Conservation (phyloP, 2,797 vertebrate species). For the Leuciscus waleckii region DNA sequence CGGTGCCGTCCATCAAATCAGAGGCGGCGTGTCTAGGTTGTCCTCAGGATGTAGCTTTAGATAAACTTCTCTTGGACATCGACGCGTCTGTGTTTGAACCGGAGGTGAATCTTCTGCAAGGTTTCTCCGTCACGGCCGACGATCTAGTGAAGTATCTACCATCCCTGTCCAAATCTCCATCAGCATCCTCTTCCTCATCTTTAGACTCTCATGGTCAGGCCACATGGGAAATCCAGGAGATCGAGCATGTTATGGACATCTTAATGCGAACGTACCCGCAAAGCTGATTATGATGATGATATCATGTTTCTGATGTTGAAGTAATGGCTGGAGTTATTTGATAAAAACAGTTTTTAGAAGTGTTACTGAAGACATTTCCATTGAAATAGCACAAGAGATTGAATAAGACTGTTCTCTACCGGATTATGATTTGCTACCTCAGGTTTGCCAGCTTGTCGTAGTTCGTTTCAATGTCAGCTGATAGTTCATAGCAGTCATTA, state of each 20-base stretch:
- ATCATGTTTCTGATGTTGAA: background rate
- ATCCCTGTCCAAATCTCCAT: conserved; percentile 64
- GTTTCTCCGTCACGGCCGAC: conserved; percentile 36
- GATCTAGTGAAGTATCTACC: conserved; percentile 71
- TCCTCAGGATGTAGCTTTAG: conserved; percentile 75
- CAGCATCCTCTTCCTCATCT: conserved; percentile 60
- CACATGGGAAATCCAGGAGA: conserved; percentile 77
- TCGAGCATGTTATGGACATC: conserved; percentile 84
- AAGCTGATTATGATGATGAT: conserved; percentile 4
- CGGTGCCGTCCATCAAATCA: conserved; percentile 64
- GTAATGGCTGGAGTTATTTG: background rate
- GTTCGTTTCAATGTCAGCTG: background rate
- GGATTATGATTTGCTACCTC: background rate
- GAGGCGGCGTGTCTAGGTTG: conserved; percentile 76
- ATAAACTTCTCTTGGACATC: conserved; percentile 84
- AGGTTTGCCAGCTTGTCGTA: background rate
- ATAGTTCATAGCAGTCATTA: conserved; percentile 3
- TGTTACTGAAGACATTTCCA: background rate
- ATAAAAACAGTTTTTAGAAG: background rate
- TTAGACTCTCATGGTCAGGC: conserved; percentile 55
- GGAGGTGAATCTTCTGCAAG: conserved; percentile 68
- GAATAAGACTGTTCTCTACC: background rate
- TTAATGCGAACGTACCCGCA: conserved; percentile 76
- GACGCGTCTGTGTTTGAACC: conserved; percentile 80
- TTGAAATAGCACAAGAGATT: background rate